A percentile compares a stretch with the other conserved stretches of the same genome.
Conservation (phyloP, 2,888 invertebrate species). For the Mesoligia furuncula region DNA sequence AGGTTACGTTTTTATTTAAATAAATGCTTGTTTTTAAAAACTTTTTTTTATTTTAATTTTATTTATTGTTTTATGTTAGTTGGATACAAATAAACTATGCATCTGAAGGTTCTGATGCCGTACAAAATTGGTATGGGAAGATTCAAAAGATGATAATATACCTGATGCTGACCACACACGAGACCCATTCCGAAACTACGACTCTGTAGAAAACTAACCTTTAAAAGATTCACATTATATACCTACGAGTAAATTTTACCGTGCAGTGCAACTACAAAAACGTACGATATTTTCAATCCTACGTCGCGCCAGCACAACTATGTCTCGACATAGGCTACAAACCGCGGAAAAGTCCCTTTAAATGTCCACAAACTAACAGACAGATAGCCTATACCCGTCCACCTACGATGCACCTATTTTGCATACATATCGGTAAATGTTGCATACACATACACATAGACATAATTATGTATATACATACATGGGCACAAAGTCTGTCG, state of each 20-base stretch:
- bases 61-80: no score
- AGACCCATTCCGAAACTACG: not conserved
- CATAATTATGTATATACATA: slow-evolving; percentile 35
- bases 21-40: no score
- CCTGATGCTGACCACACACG: not conserved
- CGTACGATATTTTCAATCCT: not conserved
- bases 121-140: no score
- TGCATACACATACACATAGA: slow-evolving; percentile 36
- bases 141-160: no score
- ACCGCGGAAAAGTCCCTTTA: not conserved
- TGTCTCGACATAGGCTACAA: no score
- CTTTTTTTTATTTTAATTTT: no score
- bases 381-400: slow-evolving; percentile 31
- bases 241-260: not conserved
- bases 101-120: no score
- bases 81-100: no score
- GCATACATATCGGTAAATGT: slow-evolving; percentile 64
- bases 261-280: not conserved
- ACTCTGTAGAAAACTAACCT: not conserved
- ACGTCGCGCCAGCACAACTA: not conserved
- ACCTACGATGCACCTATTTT: slow-evolving; percentile 59
- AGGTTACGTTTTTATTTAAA: no score
- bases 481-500: slow-evolving; percentile 36
- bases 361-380: slow-evolving; percentile 29
- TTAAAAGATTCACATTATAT: not conserved